Conservation (phyloP, 2,797 vertebrate species). For the Sebastes hubbsi region DNA sequence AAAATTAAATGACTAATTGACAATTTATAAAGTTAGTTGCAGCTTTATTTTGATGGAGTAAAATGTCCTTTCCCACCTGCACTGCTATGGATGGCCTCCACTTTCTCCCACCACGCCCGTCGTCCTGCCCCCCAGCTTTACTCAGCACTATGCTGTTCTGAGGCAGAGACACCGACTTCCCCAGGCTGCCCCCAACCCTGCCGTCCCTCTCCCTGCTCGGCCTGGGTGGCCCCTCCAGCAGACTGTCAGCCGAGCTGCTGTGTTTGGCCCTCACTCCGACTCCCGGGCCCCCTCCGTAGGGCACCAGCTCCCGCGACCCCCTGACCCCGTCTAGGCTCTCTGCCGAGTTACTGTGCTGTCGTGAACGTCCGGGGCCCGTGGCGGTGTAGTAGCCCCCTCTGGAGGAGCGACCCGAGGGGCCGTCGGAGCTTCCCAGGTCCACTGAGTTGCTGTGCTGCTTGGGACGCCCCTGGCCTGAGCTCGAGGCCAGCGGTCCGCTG, state of each 20-base stretch:
- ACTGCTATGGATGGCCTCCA: slow-evolving; percentile 97
- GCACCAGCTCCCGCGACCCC: slow-evolving; percentile 74
- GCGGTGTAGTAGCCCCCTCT: slow-evolving; percentile 78
- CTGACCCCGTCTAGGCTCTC: slow-evolving; percentile 90
- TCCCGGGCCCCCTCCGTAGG: slow-evolving; percentile 72
- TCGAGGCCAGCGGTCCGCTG: slow-evolving; percentile 73
- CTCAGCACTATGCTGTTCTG: slow-evolving; percentile 88
- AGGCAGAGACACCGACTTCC: slow-evolving; percentile 83
- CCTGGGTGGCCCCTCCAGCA: slow-evolving; percentile 80
- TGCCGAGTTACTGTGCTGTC: slow-evolving; percentile 93
- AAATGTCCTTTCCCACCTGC: slow-evolving; percentile 84
- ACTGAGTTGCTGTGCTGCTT: slow-evolving; percentile 92
- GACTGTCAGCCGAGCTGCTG: slow-evolving; percentile 90
- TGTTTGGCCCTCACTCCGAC: slow-evolving; percentile 83
- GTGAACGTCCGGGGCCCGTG: slow-evolving; percentile 57
- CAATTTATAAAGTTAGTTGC: neutral
- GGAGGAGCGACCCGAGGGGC: slow-evolving; percentile 74
- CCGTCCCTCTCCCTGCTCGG: slow-evolving; percentile 70
- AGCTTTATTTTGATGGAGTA: neutral
- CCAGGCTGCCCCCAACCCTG: slow-evolving; percentile 75
- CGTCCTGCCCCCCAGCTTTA: slow-evolving; percentile 84
- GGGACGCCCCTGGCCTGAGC: slow-evolving; percentile 51
- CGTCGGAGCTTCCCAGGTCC: slow-evolving; percentile 78
- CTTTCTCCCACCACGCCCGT: slow-evolving; percentile 84
- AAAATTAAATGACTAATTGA: too few relatives aligned